Evolutionary conservation across 2,888 invertebrate species (phyloP), one percentile per base, ranked within the genome.

Genomic region (Sarcophaga caerulescens): DNA sequence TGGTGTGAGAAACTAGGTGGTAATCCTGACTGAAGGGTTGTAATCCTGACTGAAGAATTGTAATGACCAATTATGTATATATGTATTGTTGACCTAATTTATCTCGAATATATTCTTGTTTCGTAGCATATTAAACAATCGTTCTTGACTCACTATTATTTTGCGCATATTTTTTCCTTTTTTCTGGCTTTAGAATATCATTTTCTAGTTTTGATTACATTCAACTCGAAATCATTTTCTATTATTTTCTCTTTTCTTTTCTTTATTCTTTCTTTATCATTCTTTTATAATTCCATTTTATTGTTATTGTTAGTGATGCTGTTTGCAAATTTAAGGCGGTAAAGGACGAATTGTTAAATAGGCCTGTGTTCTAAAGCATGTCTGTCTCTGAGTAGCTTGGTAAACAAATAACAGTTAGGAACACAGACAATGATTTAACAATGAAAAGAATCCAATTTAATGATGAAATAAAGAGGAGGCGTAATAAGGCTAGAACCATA

Each of bases 391-490:
- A 35, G 35, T 35, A 35, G 35, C 35, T 35, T 8, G 35, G 35
- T 35, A 57, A 70, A 71, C 0, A 60, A 35, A 60, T 66, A 74
- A 68, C 60, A 74, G 60, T 81, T 62, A 35, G 35, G 8, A 8
- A 44, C 60, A 12, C 21, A 73, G 66, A 66, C 65, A n/a, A n/a
- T n/a, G n/a, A 66, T 71, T 60, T 66, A 73, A 47, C 65, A 65
- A 73, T 17, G 5, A 52, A 52, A 52, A 17, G 52, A 74, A 68
- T 68, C 47, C 12, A 59, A 60, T 25, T 60, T 19, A 17, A 19
- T 14, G 45, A 73, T 57, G 25, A 35, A n/a, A 47, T 25, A 62
- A 25, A 68, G 4, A 3, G 45, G 2, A 44, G 59, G 45, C 11
- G n/a, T 60, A 60, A 68, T 60, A 60, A 57, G 44, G 65, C 65